Conservation (phyloP, 2,888 invertebrate genomes). For the Torymus auratus region DNA sequence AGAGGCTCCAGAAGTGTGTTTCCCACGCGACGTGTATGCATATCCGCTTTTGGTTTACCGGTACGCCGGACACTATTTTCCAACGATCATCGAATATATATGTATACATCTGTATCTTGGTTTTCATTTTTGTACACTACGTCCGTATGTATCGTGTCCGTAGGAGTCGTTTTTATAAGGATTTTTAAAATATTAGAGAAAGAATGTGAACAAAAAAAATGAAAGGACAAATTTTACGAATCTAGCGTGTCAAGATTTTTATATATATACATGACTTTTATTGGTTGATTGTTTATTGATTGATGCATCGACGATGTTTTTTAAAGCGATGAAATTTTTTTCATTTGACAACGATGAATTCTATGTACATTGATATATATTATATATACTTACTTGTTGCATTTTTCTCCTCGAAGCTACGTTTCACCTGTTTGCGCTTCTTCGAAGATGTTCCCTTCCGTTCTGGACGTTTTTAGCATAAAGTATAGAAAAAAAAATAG, state of each 20-base stretch:
- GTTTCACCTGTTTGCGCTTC: slow-evolving; percentile 43
- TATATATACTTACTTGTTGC: slow-evolving; percentile 51
- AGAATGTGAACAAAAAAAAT: slow-evolving; percentile 13
- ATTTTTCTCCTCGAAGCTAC: slow-evolving; percentile 41
- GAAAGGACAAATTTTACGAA: slow-evolving; percentile 24
- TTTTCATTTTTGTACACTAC: slow-evolving; percentile 27
- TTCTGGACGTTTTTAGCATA: slow-evolving; percentile 15
- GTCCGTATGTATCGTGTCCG: slow-evolving; percentile 1
- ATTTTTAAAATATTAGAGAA: slow-evolving; percentile 17
- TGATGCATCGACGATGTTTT: slow-evolving; percentile 24
- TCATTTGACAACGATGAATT: slow-evolving; percentile 44
- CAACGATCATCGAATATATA: neutral
- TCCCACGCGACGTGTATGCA: slow-evolving; percentile 1
- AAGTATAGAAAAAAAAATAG: slow-evolving; percentile 9
- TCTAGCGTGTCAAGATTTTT: slow-evolving; percentile 45
- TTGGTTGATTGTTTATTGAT: slow-evolving; percentile 30
- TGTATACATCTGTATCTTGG: neutral
- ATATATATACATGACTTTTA: slow-evolving; percentile 46
- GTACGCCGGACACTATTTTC: neutral
- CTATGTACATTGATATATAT: slow-evolving; percentile 33
- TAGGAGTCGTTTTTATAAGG: slow-evolving; percentile 41
- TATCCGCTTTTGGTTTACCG: neutral
- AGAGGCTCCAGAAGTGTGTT: slow-evolving; percentile 18
- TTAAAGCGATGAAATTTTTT: slow-evolving; percentile 34
- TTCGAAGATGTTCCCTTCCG: slow-evolving; percentile 36